These are phyloP conservation scores for Tangara arthus DNA, from an alignment of 2,797 vertebrate genomes.

Conservation along the genomic window DNA sequence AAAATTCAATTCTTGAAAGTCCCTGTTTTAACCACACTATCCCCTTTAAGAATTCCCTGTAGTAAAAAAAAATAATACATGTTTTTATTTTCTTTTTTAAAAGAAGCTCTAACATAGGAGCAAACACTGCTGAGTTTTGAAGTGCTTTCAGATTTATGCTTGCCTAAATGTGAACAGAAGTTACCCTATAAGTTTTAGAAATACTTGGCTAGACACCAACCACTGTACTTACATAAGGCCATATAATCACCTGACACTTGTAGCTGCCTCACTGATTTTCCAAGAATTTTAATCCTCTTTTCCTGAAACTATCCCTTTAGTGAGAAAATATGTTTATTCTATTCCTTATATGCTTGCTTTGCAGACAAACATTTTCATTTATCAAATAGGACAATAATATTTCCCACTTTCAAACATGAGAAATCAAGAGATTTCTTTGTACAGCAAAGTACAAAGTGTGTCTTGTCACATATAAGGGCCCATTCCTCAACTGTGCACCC, in stretches of 20 bases:
- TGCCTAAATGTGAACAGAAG: constrained; percentile 3
- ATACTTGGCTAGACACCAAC: constrained; percentile 37
- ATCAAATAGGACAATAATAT: not conserved
- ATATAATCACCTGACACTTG: constrained; percentile 53
- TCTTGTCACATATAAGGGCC: not conserved
- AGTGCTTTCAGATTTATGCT: not conserved
- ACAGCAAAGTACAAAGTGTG: not conserved
- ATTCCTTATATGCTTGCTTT: constrained; percentile 11
- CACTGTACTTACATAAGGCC: constrained; percentile 36
- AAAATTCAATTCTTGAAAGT: not conserved
- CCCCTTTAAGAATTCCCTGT: not conserved
- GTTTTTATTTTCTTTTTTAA: not conserved
- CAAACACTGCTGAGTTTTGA: not conserved
- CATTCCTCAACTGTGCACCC: not conserved
- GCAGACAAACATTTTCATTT: not conserved
- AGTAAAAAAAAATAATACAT: not conserved
- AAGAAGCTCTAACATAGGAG: not conserved
- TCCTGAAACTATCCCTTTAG: constrained; percentile 30
- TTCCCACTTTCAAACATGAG: not conserved
- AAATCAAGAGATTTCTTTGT: not conserved
- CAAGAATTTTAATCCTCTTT: constrained; percentile 69
- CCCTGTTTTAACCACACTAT: not conserved
- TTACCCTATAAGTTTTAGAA: constrained; percentile 49
- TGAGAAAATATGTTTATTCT: constrained; percentile 23
- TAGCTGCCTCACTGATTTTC: constrained; percentile 40